These are phyloP conservation scores for Metellina segmentata DNA, from an alignment of 2,888 invertebrate species.

Conservation along the genomic window DNA sequence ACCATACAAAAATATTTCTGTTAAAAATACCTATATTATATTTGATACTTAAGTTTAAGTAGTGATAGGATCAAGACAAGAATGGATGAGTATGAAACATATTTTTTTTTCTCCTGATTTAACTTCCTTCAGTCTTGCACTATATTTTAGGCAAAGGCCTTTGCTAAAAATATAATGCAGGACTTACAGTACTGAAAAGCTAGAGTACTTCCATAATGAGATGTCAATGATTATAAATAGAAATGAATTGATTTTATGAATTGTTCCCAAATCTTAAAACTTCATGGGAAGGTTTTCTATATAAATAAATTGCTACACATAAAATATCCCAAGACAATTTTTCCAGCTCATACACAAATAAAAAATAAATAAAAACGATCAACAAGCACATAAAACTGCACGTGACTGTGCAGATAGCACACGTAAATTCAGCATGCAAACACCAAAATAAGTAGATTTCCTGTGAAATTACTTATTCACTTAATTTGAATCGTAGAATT, in stretches of 20 bases:
- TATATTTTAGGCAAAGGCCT: neutral
- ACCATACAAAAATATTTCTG: conserved; percentile 17
- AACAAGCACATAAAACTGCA: neutral
- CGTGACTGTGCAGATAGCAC: neutral
- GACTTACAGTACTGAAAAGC: too few relatives aligned
- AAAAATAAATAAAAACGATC: conserved; percentile 2
- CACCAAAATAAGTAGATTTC: too few relatives aligned
- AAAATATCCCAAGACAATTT: conserved; percentile 14
- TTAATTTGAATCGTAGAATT: too few relatives aligned
- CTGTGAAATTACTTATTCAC: too few relatives aligned
- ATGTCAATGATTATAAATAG: conserved; percentile 48
- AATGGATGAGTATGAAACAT: neutral
- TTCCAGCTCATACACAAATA: neutral
- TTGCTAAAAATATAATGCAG: neutral
- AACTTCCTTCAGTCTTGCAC: conserved; percentile 10
- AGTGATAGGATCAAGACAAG: neutral
- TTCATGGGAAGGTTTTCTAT: neutral
- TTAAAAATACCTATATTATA: neutral
- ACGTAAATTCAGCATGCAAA: too few relatives aligned
- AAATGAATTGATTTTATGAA: conserved; percentile 19
- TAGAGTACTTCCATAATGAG: conserved; percentile 10
- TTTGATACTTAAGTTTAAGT: neutral
- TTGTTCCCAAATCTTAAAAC: neutral
- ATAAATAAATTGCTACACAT: conserved; percentile 33
- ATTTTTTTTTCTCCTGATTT: neutral